Conservation (phyloP, 2,888 invertebrate genomes). For the Dynastes maya region DNA sequence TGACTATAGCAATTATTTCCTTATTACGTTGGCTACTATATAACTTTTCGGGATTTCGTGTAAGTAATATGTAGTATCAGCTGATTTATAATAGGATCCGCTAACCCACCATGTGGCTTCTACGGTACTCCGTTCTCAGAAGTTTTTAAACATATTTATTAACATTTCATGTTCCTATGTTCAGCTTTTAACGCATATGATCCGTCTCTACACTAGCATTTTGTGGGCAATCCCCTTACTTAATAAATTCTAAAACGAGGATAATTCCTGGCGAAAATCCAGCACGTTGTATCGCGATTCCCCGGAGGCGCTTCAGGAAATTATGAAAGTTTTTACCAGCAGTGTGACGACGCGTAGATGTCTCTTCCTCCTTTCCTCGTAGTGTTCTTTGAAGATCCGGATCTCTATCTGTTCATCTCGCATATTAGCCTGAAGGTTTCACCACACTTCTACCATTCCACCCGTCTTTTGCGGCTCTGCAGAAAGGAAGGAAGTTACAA, state of each 20-base stretch:
- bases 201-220: background rate
- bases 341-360: slow-evolving; percentile 27
- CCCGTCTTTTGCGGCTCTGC: background rate
- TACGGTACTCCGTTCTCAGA: too few relatives aligned
- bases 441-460: background rate
- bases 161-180: background rate
- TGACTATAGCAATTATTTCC: too few relatives aligned
- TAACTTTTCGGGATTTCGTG: too few relatives aligned
- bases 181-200: background rate
- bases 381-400: slow-evolving; percentile 9
- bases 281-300: background rate
- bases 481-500: slow-evolving; percentile 41
- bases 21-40: too few relatives aligned
- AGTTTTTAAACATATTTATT: background rate
- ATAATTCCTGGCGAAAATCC: slow-evolving; percentile 7
- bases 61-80: too few relatives aligned
- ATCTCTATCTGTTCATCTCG: slow-evolving; percentile 12
- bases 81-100: too few relatives aligned
- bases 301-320: slow-evolving; percentile 26
- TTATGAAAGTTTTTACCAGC: slow-evolving; percentile 34
- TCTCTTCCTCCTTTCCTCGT: slow-evolving; percentile 5
- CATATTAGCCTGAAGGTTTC: slow-evolving; percentile 24
- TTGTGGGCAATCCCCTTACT: background rate
- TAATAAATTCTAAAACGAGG: slow-evolving; percentile 12
- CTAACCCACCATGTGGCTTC: too few relatives aligned